Conservation (phyloP, 1,140 invertebrate genomes). For the Oncopeltus fasciatus region DNA sequence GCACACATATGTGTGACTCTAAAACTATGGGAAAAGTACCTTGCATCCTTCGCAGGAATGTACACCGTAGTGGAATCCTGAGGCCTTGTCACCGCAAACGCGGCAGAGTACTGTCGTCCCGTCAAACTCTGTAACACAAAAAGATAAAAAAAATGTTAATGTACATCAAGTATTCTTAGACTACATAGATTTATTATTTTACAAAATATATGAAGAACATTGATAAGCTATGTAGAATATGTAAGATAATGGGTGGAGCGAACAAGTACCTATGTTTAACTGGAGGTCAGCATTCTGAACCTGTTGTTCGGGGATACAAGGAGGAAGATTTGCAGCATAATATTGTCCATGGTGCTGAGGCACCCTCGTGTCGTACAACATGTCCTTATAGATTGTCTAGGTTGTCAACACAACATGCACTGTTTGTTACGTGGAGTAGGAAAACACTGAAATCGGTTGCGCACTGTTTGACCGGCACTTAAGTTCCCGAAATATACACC, state of each 20-base stretch:
- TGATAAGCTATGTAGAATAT: too few relatives aligned
- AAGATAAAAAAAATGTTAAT: too few relatives aligned
- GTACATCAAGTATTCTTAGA: too few relatives aligned
- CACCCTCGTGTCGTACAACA: slow-evolving; percentile 16
- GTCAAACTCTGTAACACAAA: slow-evolving; percentile 85
- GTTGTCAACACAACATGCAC: background rate
- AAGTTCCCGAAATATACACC: slow-evolving; percentile 7
- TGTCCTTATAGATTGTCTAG: background rate
- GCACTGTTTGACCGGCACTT: background rate
- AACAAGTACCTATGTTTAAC: slow-evolving; percentile 14
- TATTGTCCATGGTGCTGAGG: slow-evolving; percentile 15
- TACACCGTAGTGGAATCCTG: slow-evolving; percentile 98
- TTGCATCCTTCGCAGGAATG: slow-evolving; percentile 99
- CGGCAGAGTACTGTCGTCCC: slow-evolving; percentile 93
- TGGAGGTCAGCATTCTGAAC: slow-evolving; percentile 15
- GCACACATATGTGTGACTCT: background rate
- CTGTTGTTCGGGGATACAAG: slow-evolving; percentile 8
- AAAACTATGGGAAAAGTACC: slow-evolving; percentile 39
- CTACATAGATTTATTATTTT: too few relatives aligned
- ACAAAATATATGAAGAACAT: too few relatives aligned
- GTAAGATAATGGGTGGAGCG: background rate
- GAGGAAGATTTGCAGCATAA: slow-evolving; percentile 12
- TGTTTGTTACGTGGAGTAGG: too few relatives aligned
- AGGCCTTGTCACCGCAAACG: slow-evolving; percentile 98
- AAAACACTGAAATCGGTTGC: background rate